These are phyloP conservation scores for Deilephila elpenor DNA, from an alignment of 2,888 invertebrate species.

Conservation along the genomic window DNA sequence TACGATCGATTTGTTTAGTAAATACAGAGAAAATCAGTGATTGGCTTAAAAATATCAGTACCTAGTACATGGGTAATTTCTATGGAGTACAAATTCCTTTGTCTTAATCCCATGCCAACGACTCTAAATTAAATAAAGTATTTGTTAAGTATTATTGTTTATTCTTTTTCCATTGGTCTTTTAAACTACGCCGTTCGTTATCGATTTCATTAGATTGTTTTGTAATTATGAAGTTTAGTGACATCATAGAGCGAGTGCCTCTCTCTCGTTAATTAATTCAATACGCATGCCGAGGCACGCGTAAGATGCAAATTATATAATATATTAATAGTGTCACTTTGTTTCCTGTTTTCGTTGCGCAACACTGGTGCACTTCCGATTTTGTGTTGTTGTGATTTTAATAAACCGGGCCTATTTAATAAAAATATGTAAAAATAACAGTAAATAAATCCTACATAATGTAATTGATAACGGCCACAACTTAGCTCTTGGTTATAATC, in stretches of 20 bases:
- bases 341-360: constrained; percentile 60
- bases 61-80: no score
- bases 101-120: no score
- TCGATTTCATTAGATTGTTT: background rate
- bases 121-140: no score
- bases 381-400: constrained; percentile 32
- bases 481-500: no score
- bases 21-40: background rate
- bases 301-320: constrained; percentile 54
- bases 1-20: background rate
- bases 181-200: no score
- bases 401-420: background rate
- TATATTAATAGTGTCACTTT: constrained; percentile 50
- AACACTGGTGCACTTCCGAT: constrained; percentile 33
- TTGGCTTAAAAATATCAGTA: background rate
- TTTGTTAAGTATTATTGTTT: no score
- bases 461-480: no score
- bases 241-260: constrained; percentile 29
- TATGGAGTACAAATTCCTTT: no score
- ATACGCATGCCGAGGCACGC: constrained; percentile 49
- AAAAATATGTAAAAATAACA: no score
- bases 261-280: constrained; percentile 51
- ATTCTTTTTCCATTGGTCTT: no score
- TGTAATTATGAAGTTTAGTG: constrained; percentile 8
- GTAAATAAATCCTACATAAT: no score